These are phyloP conservation scores for Rhea americana DNA, from an alignment of 2,113 vertebrate genomes.

Conservation along the genomic window DNA sequence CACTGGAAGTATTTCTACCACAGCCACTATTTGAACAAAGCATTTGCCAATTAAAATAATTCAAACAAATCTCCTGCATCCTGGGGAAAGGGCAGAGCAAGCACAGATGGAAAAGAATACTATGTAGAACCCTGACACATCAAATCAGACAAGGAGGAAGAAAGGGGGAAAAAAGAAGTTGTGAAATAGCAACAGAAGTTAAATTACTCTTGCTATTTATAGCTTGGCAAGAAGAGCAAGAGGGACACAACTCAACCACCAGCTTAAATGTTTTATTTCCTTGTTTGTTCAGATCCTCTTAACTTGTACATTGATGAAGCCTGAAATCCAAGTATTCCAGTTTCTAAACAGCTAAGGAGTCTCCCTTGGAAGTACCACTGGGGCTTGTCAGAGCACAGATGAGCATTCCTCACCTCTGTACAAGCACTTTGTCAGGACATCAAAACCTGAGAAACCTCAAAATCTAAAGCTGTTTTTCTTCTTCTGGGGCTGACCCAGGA, in stretches of 20 bases:
- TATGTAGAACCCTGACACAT: background rate
- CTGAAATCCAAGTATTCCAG: background rate
- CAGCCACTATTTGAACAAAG: background rate
- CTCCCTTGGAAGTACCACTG: background rate
- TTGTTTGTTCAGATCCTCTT: background rate
- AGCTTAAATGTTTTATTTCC: background rate
- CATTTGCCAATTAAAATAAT: constrained; percentile 16
- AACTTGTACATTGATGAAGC: background rate
- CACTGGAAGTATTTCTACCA: background rate
- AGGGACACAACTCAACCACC: background rate
- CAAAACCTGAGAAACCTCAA: background rate
- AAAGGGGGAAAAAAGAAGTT: background rate
- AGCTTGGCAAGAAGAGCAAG: background rate
- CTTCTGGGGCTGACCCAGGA: background rate
- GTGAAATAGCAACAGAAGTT: background rate
- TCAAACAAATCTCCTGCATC: constrained; percentile 28
- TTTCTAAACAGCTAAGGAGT: background rate
- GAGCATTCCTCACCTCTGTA: accelerated
- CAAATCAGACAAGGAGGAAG: constrained; percentile 3
- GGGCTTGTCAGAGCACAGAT: background rate
- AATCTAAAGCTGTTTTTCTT: background rate
- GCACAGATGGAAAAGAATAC: background rate
- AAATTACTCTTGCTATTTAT: background rate
- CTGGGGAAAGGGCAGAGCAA: background rate
- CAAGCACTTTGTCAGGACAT: background rate